Conservation (phyloP, 2,888 invertebrate genomes). For the Aphelenchoides bicaudatus region DNA sequence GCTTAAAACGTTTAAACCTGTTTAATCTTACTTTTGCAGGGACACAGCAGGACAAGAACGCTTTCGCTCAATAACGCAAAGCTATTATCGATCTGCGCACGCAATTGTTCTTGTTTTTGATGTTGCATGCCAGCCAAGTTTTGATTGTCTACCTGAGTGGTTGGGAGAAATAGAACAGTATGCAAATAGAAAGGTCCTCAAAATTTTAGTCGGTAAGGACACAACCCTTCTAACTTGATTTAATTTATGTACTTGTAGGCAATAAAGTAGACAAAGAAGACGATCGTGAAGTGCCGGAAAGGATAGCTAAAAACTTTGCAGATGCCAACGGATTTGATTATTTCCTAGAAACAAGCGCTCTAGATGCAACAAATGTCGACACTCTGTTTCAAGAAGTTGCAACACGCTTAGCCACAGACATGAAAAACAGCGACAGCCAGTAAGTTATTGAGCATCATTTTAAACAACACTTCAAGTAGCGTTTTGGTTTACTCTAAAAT, state of each 20-base stretch:
- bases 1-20: slow-evolving; percentile 64
- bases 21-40: slow-evolving; percentile 22
- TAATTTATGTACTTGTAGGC: slow-evolving; percentile 66
- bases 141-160: slow-evolving; percentile 95
- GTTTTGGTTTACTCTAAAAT: background rate
- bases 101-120: slow-evolving; percentile 91
- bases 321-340: slow-evolving; percentile 84
- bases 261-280: slow-evolving; percentile 96
- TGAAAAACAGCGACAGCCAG: slow-evolving; percentile 59
- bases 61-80: slow-evolving; percentile 90
- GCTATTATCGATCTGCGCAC: slow-evolving; percentile 89
- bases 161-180: slow-evolving; percentile 93
- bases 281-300: slow-evolving; percentile 81
- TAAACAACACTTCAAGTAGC: background rate
- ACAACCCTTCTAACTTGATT: slow-evolving; percentile 11
- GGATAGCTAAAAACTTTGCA: slow-evolving; percentile 89
- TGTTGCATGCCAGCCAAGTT: slow-evolving; percentile 93
- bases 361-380: slow-evolving; percentile 95
- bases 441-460: slow-evolving; percentile 23
- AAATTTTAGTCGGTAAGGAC: slow-evolving; percentile 81
- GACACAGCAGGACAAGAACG: slow-evolving; percentile 85
- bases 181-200: slow-evolving; percentile 86
- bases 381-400: slow-evolving; percentile 93
- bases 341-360: slow-evolving; percentile 94
- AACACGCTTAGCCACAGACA: slow-evolving; percentile 54